phyloP scores from a whole-genome alignment of 2,888 invertebrate genomes.

The Zygogramma bicolorata region DNA sequence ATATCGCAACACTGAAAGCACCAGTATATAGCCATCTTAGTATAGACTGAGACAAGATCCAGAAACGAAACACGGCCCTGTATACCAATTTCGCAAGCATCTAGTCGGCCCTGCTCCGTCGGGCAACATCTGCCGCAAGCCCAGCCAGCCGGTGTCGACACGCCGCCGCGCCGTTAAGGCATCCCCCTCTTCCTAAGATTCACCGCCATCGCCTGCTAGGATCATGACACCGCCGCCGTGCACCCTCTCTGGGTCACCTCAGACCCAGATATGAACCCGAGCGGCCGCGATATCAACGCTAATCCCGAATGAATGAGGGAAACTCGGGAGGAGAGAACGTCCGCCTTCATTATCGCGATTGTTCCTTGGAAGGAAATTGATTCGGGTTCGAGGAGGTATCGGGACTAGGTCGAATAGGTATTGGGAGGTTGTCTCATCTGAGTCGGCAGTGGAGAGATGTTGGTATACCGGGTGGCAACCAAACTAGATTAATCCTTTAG shows the following conservation, averaged over 20 bases:
- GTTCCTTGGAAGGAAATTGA: background rate
- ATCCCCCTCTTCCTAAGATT: constrained; percentile 48
- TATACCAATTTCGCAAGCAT: background rate
- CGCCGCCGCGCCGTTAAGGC: constrained; percentile 54
- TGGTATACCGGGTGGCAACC: background rate
- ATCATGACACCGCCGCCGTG: constrained; percentile 53
- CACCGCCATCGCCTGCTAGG: constrained; percentile 52
- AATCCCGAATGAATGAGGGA: constrained; percentile 31
- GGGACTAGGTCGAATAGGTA: background rate
- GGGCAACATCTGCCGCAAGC: constrained; percentile 55
- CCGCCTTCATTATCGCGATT: constrained; percentile 2
- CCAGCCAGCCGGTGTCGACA: constrained; percentile 57
- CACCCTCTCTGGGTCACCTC: constrained; percentile 57
- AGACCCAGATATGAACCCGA: constrained; percentile 56
- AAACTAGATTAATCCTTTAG: background rate
- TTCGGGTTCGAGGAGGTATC: background rate
- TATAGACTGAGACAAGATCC: too few species aligned
- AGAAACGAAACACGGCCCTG: too few species aligned
- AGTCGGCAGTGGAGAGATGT: background rate
- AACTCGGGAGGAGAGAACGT: background rate
- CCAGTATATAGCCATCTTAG: too few species aligned
- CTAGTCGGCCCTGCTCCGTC: background rate
- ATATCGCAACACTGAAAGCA: too few species aligned
- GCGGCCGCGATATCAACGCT: constrained; percentile 50
- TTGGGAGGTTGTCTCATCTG: background rate